Conservation (phyloP, 2,797 vertebrate genomes). For the Serranus cabrilla region DNA sequence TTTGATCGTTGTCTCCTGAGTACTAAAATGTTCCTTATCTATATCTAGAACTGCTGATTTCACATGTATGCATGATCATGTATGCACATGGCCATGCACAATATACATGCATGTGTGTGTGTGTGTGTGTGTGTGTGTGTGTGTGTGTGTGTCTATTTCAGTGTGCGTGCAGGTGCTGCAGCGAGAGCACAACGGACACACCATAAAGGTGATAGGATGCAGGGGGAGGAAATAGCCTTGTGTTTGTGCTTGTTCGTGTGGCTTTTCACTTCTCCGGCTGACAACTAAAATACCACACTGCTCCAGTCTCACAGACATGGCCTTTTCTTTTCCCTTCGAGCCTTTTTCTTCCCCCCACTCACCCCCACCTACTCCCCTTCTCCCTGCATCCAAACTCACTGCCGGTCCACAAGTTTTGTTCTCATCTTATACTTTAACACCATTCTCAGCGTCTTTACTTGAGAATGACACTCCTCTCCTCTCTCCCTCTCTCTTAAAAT, state of each 20-base stretch:
- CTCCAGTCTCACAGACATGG: constrained; percentile 62
- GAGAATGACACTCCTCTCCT: constrained; percentile 30
- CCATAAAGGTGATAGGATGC: constrained; percentile 69
- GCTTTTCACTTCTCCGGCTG: constrained; percentile 65
- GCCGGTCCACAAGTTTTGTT: constrained; percentile 36
- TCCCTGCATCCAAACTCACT: constrained; percentile 23
- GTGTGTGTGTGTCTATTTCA: constrained; percentile 5
- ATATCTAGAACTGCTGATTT: constrained; percentile 4
- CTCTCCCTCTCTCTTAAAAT: constrained; percentile 15
- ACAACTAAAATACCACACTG: constrained; percentile 72
- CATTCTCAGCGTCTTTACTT: constrained; percentile 31
- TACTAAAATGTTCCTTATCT: constrained; percentile 18
- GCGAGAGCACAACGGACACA: constrained; percentile 38
- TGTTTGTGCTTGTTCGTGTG: constrained; percentile 45
- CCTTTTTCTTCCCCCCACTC: neutral
- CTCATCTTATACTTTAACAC: constrained; percentile 30
- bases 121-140: constrained; percentile 32
- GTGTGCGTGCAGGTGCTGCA: constrained; percentile 19
- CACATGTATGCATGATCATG: constrained; percentile 34
- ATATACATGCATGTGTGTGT: neutral
- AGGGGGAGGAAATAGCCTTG: constrained; percentile 57
- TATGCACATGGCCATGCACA: constrained; percentile 15
- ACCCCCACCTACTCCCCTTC: neutral
- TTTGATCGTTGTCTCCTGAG: neutral
- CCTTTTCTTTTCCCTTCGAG: constrained; percentile 64